A percentile compares a stretch with the other conserved stretches of the same genome.
phyloP scores from a whole-genome alignment of 2,888 invertebrate species.

The Eremobia ochroleuca region DNA sequence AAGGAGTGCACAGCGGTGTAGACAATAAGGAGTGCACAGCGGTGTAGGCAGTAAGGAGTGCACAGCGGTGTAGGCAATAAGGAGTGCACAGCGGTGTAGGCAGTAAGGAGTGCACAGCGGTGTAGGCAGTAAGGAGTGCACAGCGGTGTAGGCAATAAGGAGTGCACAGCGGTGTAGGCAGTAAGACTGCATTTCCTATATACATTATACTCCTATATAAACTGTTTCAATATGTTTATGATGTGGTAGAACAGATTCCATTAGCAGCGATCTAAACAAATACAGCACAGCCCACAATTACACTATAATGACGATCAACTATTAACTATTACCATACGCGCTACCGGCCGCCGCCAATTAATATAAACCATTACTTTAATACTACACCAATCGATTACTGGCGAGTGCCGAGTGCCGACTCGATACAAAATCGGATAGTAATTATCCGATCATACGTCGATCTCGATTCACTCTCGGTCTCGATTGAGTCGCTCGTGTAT shows the following conservation, averaged over 20 bases:
- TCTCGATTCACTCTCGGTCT: slow-evolving; percentile 84
- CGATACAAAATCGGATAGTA: slow-evolving; percentile 71
- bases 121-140: neutral
- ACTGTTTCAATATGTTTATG: slow-evolving; percentile 7
- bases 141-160: neutral
- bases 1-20: too few species aligned
- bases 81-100: neutral
- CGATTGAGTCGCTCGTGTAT: slow-evolving; percentile 74
- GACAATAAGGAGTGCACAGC: too few species aligned
- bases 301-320: slow-evolving; percentile 45
- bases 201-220: neutral
- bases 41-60: neutral
- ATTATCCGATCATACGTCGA: slow-evolving; percentile 81
- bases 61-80: too few species aligned
- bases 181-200: neutral
- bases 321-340: slow-evolving; percentile 69
- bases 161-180: neutral
- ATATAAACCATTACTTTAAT: slow-evolving; percentile 75
- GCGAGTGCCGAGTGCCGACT: slow-evolving; percentile 32
- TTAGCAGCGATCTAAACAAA: slow-evolving; percentile 48
- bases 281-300: slow-evolving; percentile 39
- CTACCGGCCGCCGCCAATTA: slow-evolving; percentile 73
- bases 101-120: too few species aligned
- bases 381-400: slow-evolving; percentile 73
- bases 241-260: slow-evolving; percentile 17